Base-by-base conservation (phyloP, 2,888 invertebrate species). In the Pseudococcus longispinus region DNA sequence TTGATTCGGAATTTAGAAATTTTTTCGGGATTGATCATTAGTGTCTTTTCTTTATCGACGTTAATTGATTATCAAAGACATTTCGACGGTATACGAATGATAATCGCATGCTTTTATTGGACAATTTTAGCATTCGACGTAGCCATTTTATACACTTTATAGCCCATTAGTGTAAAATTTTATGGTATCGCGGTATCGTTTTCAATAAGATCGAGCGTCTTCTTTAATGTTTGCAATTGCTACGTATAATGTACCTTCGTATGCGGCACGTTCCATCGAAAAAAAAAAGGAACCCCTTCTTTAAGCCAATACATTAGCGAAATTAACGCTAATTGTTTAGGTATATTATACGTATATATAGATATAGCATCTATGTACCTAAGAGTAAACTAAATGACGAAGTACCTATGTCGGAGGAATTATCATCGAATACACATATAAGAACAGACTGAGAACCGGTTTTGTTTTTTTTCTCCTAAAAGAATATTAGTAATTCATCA, bases 261-360 rank as follows among this genome's bases (percentile, higher is more conserved):
- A 37, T 6, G 37, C 60, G 23, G 60, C 60, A 60, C 60, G 60
- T 60, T 60, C 60, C 60, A 23, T 23, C 44, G 11, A 60, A 60
- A 60, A 37, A 8, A 37, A 37, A 37, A 23, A 60, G 9, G 11
- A 60, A 60, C 0, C 60, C 60, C 23, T 23, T 23, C 60, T 60
- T 20, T 23, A 15, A 23, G 20, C 32, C 18, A 74, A 74, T 74
- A 74, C 74, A 74, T 74, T 74, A 74, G 74, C 74, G 32, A 74
- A 74, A 74, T 74, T 32, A 74, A 74, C 32, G 74, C 74, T 74
- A 74, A 74, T 74, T 74, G 74, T 74, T 29, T 74, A 74, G 29
- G 32, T 29, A 74, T 8, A 74, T 6, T 20, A 23, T 70, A 29
- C 26, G 6, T 13, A 26, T 11, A 4, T 70, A 70, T 70, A 26